Evolutionary conservation across 2,888 invertebrate species (phyloP), one percentile per base, ranked within the genome.

Genomic region (Tuberolachnus salignus): DNA sequence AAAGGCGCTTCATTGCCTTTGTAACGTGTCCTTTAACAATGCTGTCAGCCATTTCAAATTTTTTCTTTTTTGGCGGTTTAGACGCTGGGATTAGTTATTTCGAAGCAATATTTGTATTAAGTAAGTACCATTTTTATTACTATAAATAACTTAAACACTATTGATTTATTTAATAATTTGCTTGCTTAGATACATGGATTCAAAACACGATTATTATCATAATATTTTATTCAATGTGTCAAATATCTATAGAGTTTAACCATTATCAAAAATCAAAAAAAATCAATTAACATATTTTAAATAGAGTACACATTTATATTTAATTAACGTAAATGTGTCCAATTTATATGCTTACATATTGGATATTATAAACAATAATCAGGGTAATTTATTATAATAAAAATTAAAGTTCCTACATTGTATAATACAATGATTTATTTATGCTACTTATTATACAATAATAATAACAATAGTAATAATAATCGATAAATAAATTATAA

Each of bases 41-140:
- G 42, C 86, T 94, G 82, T 94, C 95, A 14, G 92, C 92, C 1
- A 88, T 94, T 84, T 94, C 95, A 0, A 95, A 94, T 86, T 94
- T 94, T 84, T 95, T 92, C 86, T 94, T 96, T 85, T 93, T 95
- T 86, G 92, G 91, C 81, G 93, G 92, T 0, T 87, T 86, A 81
- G 89, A 91, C 80, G 88, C 94, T 80, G 95, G 94, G 23, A 14
- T 59, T 1, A 78, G 78, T 61, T 78, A 51, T 61, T 69, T 78
- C 59, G 78, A 78, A 78, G 78, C 67, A 42, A 78, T 78, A 69
- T 78, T 78, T 69, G 11, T 78, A 78, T n/a, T 67, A 23, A 78
- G 78, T 69, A 16, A 69, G 75, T 75, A 66, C 13, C 42, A 13
- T 42, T 63, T 51, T 63, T 53, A n/a, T n/a, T n/a, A n/a, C n/a